Evolutionary conservation across 2,113 vertebrate species (phyloP).

Genomic region (Phylloscopus trochiloides): DNA sequence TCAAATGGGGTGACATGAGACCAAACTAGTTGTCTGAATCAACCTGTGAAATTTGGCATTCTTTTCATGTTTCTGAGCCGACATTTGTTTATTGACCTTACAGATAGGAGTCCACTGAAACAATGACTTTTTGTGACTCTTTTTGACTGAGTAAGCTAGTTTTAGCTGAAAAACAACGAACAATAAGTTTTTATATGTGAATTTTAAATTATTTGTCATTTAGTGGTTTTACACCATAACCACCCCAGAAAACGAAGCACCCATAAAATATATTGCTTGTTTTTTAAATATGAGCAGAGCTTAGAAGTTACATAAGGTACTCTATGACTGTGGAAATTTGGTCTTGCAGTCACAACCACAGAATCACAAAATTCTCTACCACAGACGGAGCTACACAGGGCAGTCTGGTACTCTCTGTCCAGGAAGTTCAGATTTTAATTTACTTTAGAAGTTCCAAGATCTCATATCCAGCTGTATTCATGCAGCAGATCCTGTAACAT

Average conservation of each 20-base stretch:
- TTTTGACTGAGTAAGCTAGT: not conserved
- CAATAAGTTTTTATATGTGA: accelerated
- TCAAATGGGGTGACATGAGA: not conserved
- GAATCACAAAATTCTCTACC: not conserved
- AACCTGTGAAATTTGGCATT: not conserved
- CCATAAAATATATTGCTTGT: not conserved
- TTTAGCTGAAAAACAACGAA: not conserved
- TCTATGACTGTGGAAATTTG: not conserved
- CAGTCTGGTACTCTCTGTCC: not conserved
- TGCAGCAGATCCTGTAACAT: not conserved
- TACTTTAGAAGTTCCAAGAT: not conserved
- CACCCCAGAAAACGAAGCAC: not conserved
- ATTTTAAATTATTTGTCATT: not conserved
- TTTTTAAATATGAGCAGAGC: not conserved
- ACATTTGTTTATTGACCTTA: not conserved
- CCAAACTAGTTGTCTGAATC: not conserved
- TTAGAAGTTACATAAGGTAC: not conserved
- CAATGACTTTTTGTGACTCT: not conserved
- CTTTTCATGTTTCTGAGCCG: not conserved
- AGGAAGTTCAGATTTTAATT: not conserved
- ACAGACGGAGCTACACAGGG: not conserved
- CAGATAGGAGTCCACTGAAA: not conserved
- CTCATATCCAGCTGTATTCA: not conserved
- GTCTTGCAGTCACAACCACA: not conserved
- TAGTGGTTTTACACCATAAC: not conserved